Evolutionary conservation across 2,797 vertebrate species (phyloP).

Genomic region (Champsocephalus gunnari): DNA sequence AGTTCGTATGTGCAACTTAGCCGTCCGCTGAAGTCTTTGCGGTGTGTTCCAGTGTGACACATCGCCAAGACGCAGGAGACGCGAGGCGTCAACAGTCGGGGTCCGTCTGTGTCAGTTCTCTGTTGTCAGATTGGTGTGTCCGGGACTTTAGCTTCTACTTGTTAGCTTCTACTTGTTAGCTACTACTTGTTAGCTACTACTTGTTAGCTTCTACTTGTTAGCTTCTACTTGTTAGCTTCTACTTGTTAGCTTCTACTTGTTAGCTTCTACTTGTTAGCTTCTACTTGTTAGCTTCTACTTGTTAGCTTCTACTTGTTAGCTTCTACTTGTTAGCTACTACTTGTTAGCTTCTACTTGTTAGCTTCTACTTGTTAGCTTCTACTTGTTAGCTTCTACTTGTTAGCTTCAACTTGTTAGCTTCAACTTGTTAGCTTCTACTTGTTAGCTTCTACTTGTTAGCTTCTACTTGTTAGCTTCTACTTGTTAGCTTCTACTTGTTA

Average conservation of each 20-base stretch:
- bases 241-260: too few species aligned
- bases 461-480: neutral
- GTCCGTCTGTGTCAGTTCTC: too few species aligned
- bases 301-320: neutral
- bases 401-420: neutral
- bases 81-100: too few species aligned
- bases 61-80: too few species aligned
- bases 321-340: neutral
- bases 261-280: neutral
- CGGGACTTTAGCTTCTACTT: neutral
- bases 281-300: neutral
- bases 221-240: neutral
- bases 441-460: neutral
- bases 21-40: too few species aligned
- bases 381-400: neutral
- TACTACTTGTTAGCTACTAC: neutral
- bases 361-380: neutral
- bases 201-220: neutral
- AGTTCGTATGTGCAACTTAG: too few species aligned
- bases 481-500: neutral
- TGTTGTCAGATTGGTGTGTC: too few species aligned
- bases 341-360: neutral
- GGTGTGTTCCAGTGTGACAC: too few species aligned
- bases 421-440: neutral
- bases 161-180: neutral